Evolutionary conservation across 2,888 invertebrate genomes (phyloP).

Genomic region (Phoenoteleia sp.): DNA sequence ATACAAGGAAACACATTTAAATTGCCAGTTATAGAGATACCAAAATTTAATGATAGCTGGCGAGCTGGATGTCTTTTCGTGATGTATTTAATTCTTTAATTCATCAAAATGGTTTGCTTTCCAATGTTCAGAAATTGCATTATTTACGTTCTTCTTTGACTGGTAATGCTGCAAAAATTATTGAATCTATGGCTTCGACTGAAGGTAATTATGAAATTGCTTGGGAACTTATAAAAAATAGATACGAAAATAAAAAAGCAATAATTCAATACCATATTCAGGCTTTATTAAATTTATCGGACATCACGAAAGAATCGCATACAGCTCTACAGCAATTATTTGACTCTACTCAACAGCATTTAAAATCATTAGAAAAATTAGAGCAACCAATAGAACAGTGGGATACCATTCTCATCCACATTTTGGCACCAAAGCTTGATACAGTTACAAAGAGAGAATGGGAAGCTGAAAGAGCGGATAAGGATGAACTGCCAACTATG

Average conservation of each 20-base stretch:
- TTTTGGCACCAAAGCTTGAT: conserved; percentile 6
- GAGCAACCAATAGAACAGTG: not conserved
- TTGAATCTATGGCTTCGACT: not conserved
- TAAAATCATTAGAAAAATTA: not conserved
- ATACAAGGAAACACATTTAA: not conserved
- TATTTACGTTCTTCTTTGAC: not conserved
- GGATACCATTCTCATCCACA: conserved; percentile 1
- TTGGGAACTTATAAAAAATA: not conserved
- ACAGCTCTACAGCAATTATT: not conserved
- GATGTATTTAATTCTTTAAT: not conserved
- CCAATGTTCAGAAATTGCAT: not conserved
- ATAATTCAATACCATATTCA: not conserved
- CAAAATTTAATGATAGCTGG: not conserved
- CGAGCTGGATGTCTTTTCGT: not conserved
- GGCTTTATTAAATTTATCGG: not conserved
- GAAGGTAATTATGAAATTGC: not conserved
- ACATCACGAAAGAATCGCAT: not conserved
- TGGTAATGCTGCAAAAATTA: not conserved
- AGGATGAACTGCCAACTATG: not conserved
- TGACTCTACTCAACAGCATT: not conserved
- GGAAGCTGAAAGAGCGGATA: conserved; percentile 5
- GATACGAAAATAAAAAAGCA: conserved; percentile 11
- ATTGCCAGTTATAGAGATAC: conserved; percentile 6
- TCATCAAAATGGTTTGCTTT: not conserved
- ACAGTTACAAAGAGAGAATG: not conserved